Percentiles rank a stretch among this genome's conserved stretches.
Conservation (phyloP, 2,797 vertebrate genomes). For the Sebastiscus albofasciatus region DNA sequence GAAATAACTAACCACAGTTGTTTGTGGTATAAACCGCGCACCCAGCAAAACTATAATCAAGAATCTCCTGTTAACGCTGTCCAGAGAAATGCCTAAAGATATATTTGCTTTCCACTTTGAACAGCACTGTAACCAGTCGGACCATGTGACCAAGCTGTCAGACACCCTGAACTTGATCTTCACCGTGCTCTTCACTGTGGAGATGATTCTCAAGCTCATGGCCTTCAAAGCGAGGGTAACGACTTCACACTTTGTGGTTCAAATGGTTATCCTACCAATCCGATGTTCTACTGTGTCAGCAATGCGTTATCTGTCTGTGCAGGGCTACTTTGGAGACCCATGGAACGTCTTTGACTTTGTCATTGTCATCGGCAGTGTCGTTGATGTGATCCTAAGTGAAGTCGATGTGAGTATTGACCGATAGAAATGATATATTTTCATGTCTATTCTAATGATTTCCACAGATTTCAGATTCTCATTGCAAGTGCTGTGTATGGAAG, state of each 20-base stretch:
- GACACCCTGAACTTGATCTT: slow-evolving; percentile 95
- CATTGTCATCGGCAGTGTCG: slow-evolving; percentile 95
- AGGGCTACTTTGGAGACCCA: slow-evolving; percentile 99
- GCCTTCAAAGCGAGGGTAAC: slow-evolving; percentile 96
- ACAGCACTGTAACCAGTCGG: slow-evolving; percentile 96
- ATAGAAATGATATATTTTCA: not conserved
- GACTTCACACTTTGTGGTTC: not conserved
- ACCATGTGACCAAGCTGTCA: slow-evolving; percentile 92
- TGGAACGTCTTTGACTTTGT: slow-evolving; percentile 99
- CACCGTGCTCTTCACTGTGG: slow-evolving; percentile 95
- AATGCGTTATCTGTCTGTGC: slow-evolving; percentile 8
- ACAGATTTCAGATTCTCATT: not conserved
- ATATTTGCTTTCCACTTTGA: not conserved
- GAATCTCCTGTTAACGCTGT: not conserved
- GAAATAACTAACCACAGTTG: not conserved
- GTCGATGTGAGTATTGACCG: slow-evolving; percentile 89
- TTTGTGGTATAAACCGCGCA: not conserved
- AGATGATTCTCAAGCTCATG: slow-evolving; percentile 97
- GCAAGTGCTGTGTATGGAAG: slow-evolving; percentile 12
- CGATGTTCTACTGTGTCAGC: not conserved
- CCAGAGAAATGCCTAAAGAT: not conserved
- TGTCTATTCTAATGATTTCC: not conserved
- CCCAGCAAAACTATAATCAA: too few relatives aligned
- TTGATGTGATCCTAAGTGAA: slow-evolving; percentile 97
- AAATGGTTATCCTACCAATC: not conserved